phyloP scores from a whole-genome alignment of 1,140 invertebrate genomes.

The Drosophila sproati region DNA sequence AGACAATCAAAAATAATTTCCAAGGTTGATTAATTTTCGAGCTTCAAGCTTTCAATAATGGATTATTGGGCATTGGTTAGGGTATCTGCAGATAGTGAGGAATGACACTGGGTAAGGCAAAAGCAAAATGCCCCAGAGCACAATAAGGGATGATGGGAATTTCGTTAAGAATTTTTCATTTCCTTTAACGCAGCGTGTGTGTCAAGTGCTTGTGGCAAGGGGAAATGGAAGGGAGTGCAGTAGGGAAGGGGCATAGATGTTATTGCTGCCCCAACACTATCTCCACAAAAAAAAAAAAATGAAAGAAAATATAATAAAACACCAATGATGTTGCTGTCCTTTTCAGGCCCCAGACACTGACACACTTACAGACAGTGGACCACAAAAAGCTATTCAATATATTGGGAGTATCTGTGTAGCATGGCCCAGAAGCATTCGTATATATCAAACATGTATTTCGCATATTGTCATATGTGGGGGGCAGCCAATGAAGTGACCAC shows the following conservation, averaged over 20 bases:
- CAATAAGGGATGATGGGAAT: conserved; percentile 83
- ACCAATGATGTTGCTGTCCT: conserved; percentile 56
- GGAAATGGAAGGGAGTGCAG: background rate
- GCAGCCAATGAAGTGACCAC: conserved; percentile 69
- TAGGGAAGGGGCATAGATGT: conserved; percentile 50
- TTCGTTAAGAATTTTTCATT: conserved; percentile 82
- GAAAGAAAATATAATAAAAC: conserved; percentile 32
- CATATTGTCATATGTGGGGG: conserved; percentile 46
- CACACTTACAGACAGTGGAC: background rate
- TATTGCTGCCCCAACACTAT: conserved; percentile 43
- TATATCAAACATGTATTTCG: background rate
- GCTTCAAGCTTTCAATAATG: too few species aligned
- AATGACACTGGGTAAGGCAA: conserved; percentile 25
- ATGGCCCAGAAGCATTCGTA: conserved; percentile 19
- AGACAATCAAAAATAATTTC: background rate
- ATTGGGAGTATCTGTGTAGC: background rate
- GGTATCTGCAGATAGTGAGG: conserved; percentile 25
- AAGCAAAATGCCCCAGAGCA: conserved; percentile 71
- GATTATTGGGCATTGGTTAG: background rate
- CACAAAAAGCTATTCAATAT: conserved; percentile 12
- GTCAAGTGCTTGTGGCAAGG: conserved; percentile 10
- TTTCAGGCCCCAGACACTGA: conserved; percentile 21
- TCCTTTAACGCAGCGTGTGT: conserved; percentile 65
- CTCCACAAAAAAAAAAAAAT: conserved; percentile 5
- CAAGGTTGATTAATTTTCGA: background rate